Conservation (phyloP, 1,140 invertebrate genomes). For the Sinonovacula constricta region DNA sequence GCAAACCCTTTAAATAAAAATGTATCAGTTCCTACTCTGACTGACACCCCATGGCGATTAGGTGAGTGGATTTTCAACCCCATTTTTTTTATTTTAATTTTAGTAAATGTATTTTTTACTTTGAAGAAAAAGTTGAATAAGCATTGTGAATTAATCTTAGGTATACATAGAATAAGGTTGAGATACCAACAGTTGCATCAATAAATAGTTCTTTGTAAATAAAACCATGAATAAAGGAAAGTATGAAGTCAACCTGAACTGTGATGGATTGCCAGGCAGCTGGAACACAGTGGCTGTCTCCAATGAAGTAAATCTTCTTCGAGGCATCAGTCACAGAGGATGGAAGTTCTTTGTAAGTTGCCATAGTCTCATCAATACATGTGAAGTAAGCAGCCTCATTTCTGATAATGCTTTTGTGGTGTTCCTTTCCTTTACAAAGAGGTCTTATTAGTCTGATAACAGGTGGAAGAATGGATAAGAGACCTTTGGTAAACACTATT, state of each 20-base stretch:
- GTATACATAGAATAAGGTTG: too few relatives aligned
- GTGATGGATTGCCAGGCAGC: constrained; percentile 33
- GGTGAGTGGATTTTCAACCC: too few relatives aligned
- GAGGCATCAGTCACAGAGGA: not conserved
- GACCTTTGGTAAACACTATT: constrained; percentile 30
- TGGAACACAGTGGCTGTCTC: constrained; percentile 46
- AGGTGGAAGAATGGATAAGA: not conserved
- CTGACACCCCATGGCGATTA: too few relatives aligned
- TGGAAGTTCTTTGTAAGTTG: constrained; percentile 2
- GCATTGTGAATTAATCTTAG: too few relatives aligned
- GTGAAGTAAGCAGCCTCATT: constrained; percentile 51
- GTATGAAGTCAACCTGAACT: constrained; percentile 8
- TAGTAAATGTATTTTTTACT: too few relatives aligned
- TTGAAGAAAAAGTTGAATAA: too few relatives aligned
- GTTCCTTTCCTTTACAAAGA: constrained; percentile 17
- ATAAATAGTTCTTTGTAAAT: too few relatives aligned
- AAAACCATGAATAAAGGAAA: too few relatives aligned
- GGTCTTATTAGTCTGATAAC: constrained; percentile 12
- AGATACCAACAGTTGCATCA: too few relatives aligned
- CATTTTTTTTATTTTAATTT: too few relatives aligned
- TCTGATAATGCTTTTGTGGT: constrained; percentile 37
- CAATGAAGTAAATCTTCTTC: constrained; percentile 39
- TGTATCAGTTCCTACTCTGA: too few relatives aligned
- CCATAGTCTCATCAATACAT: constrained; percentile 33
- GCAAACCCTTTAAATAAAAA: too few relatives aligned